Percentiles rank a stretch among this genome's conserved stretches.
Evolutionary conservation across 2,113 vertebrate genomes (phyloP).

Genomic region (Piaya cayana): DNA sequence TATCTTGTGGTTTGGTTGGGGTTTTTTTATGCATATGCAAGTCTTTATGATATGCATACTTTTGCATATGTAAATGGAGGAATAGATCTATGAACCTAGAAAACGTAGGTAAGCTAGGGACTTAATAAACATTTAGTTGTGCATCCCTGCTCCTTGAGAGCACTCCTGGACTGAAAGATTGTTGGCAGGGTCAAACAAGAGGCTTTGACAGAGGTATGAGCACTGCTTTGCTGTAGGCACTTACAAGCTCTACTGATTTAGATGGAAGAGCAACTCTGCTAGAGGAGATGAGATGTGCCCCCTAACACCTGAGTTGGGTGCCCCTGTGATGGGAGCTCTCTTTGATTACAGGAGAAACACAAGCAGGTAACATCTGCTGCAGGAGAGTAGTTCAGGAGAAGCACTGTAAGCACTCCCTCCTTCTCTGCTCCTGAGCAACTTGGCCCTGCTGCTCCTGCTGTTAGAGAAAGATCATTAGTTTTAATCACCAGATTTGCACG

Average conservation of each 20-base stretch:
- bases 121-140: background rate
- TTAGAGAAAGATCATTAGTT: background rate
- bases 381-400: background rate
- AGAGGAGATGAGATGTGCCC: background rate
- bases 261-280: background rate
- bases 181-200: background rate
- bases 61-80: background rate
- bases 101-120: background rate
- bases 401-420: background rate
- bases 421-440: background rate
- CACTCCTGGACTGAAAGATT: background rate
- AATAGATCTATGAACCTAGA: background rate
- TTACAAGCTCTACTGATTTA: background rate
- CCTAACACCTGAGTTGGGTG: background rate
- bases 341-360: background rate
- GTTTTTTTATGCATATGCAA: background rate
- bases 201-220: background rate
- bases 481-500: background rate
- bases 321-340: background rate
- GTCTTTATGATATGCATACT: background rate
- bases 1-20: background rate
- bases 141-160: background rate
- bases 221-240: background rate
- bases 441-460: background rate
- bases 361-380: background rate